Evolutionary conservation across 2,797 vertebrate species (phyloP).

Genomic region (Sebastes vulpes): DNA sequence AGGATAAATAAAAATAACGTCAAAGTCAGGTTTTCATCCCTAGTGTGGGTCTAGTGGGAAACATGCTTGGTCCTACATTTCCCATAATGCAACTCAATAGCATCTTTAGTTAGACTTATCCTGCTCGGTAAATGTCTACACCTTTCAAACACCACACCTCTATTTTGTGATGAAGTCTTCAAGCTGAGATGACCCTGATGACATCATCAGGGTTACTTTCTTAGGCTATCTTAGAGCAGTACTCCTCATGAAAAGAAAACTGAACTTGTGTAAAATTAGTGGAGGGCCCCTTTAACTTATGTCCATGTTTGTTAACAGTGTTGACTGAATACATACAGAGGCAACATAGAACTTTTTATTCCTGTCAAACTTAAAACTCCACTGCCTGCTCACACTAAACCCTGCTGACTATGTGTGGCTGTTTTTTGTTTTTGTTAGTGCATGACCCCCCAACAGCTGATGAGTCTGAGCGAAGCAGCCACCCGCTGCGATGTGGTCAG

Average conservation of each 20-base stretch:
- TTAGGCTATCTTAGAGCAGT: neutral
- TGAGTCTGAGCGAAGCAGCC: constrained; percentile 91
- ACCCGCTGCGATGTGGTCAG: constrained; percentile 87
- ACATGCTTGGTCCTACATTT: neutral
- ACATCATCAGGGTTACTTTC: neutral
- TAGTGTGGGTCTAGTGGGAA: no score
- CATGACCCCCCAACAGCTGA: constrained; percentile 93
- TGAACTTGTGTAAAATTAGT: neutral
- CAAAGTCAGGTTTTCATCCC: no score
- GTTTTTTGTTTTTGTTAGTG: constrained; percentile 81
- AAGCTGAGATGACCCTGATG: neutral
- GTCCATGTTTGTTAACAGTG: neutral
- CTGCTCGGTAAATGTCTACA: neutral
- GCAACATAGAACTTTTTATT: neutral
- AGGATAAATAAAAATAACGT: no score
- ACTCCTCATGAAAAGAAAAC: neutral
- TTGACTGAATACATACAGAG: neutral
- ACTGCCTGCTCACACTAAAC: neutral
- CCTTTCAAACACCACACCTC: neutral
- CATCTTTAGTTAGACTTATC: neutral
- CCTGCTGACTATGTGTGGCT: neutral
- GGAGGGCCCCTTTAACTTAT: neutral
- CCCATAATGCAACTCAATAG: neutral
- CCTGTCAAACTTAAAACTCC: neutral
- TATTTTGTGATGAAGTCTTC: neutral